phyloP scores from a whole-genome alignment of 2,888 invertebrate species.

The Hyposoter didymator region DNA sequence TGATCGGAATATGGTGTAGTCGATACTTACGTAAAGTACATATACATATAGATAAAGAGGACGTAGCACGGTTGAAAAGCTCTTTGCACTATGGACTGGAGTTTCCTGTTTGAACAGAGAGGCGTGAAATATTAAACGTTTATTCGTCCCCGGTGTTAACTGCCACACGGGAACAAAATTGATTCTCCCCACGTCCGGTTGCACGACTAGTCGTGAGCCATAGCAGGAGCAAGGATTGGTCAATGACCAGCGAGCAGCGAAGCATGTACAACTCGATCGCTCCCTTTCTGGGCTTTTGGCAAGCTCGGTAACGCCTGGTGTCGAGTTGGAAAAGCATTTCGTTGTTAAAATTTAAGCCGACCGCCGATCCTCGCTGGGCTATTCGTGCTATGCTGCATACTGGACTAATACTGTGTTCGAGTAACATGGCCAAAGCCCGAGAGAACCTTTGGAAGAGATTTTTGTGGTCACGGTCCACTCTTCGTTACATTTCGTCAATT shows the following conservation, averaged over 20 bases:
- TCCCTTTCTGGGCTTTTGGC: slow-evolving; percentile 34
- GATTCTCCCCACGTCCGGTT: slow-evolving; percentile 72
- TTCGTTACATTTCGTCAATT: background rate
- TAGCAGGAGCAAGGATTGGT: slow-evolving; percentile 31
- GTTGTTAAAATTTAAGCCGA: slow-evolving; percentile 73
- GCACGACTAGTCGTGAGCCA: slow-evolving; percentile 49
- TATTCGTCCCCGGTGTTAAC: slow-evolving; percentile 72
- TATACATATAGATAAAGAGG: slow-evolving; percentile 15
- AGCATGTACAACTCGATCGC: slow-evolving; percentile 1
- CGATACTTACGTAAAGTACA: background rate
- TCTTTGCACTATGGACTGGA: slow-evolving; percentile 39
- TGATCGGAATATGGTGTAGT: background rate
- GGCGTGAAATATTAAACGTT: slow-evolving; percentile 74
- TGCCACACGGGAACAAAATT: slow-evolving; percentile 72
- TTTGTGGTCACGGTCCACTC: slow-evolving; percentile 43
- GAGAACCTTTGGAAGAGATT: slow-evolving; percentile 36
- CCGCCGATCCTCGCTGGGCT: slow-evolving; percentile 56
- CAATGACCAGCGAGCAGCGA: slow-evolving; percentile 13
- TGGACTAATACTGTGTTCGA: slow-evolving; percentile 8
- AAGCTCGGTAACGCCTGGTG: slow-evolving; percentile 63
- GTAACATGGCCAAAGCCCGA: slow-evolving; percentile 31
- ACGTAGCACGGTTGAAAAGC: slow-evolving; percentile 43
- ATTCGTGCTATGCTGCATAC: slow-evolving; percentile 18
- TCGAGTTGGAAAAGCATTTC: slow-evolving; percentile 72
- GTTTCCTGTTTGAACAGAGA: slow-evolving; percentile 63